Conservation (phyloP, 2,888 invertebrate species). For the Drosophila quinaria region DNA sequence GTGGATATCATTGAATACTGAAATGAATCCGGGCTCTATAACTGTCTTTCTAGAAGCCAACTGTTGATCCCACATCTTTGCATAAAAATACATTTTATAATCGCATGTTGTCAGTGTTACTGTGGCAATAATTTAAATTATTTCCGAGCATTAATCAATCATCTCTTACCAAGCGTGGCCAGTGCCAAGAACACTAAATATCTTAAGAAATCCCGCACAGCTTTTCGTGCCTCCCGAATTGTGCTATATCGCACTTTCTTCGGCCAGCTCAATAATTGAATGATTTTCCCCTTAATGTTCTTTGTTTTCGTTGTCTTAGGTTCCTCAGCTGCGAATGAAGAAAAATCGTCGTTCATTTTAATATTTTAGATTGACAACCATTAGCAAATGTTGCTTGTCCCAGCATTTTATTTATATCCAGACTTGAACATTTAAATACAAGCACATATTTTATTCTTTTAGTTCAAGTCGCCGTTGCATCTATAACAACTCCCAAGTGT, state of each 20-base stretch:
- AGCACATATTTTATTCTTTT: neutral
- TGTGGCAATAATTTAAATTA: conserved; percentile 3
- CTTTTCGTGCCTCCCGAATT: conserved; percentile 7
- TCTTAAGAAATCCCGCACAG: conserved; percentile 1
- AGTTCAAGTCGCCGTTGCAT: conserved; percentile 1
- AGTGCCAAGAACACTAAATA: conserved; percentile 27
- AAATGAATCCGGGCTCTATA: neutral
- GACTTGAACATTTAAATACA: neutral
- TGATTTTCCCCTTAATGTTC: neutral
- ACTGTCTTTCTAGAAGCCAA: neutral
- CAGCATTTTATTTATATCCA: neutral
- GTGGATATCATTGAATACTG: neutral
- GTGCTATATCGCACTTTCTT: conserved; percentile 31
- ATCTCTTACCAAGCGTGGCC: conserved; percentile 8
- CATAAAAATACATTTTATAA: conserved; percentile 21
- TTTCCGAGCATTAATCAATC: neutral
- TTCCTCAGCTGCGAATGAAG: neutral
- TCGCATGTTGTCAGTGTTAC: conserved; percentile 15
- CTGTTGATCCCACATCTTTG: neutral
- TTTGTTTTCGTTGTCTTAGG: neutral
- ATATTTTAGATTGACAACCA: neutral
- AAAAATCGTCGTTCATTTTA: neutral
- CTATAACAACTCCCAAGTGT: neutral
- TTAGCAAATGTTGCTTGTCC: neutral
- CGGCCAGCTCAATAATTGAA: neutral